Base-by-base conservation (phyloP, 1,140 invertebrate genomes). In the Cyclargus thomasi region DNA sequence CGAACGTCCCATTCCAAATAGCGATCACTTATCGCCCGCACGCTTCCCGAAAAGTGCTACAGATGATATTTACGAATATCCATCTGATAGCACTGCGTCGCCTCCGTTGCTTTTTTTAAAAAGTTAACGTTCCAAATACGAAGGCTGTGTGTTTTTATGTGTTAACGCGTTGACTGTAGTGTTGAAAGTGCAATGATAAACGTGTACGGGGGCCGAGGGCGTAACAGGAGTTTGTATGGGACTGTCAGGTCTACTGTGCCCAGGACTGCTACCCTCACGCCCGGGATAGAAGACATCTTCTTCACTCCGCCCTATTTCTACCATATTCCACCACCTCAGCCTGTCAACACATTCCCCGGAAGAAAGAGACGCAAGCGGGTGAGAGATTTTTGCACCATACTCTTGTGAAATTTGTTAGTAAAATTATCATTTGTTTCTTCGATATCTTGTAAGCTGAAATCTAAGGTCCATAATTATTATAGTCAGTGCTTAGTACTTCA, bases 321-420 rank as follows among this genome's bases (percentile, higher is more conserved):
- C 72, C 87, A 90, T 67, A 77, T 88, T 66, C 87, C 87, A 53
- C 86, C 86, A 7, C 82, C 83, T 17, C 85, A 87, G 67, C 77
- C 84, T 22, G 69, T 86, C 57, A 86, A 87, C 70, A 90, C 87
- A 21, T 90, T 80, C 73, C 87, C 87, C 82, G 83, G 85, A 66
- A 83, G 86, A 67, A 90, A 90, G 53, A 85, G 81, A 67, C 78
- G 84, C 18, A 90, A 90, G 76, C 76, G 79, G 81, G 84, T 90
- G 80, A 78, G 74, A 65, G 11, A 6, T 22, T 57, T 17, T 36
- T 35, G 39, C 14, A 16, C 8, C 29, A 29, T 7, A 47, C 14
- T 47, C 39, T 16, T 47, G 14, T 8, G 39, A 16, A 47, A 47
- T 16, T 14, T 47, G 11, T 29, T 0, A 7, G 29, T 6, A 29